phyloP scores from a whole-genome alignment of 2,797 vertebrate genomes.

The Coregonus ussuriensis region DNA sequence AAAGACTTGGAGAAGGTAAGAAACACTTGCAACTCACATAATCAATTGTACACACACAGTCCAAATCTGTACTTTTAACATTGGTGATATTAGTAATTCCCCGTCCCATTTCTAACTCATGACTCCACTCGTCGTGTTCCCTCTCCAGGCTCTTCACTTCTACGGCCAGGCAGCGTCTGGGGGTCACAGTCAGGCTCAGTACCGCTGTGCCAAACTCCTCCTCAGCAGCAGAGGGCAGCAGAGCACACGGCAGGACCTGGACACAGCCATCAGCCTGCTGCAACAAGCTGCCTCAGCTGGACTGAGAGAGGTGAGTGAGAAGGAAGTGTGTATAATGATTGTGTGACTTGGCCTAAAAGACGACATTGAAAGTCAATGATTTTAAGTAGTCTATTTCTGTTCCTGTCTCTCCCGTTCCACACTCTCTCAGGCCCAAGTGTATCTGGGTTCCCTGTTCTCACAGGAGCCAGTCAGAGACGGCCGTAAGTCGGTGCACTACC shows the following conservation, averaged over 20 bases:
- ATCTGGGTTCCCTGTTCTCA: slow-evolving; percentile 84
- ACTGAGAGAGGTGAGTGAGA: slow-evolving; percentile 78
- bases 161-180: slow-evolving; percentile 82
- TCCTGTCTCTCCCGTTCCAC: neutral
- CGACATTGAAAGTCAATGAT: neutral
- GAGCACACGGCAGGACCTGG: slow-evolving; percentile 57
- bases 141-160: slow-evolving; percentile 80
- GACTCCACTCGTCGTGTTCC: neutral
- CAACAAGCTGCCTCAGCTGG: slow-evolving; percentile 80
- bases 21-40: neutral
- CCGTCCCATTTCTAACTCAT: too few relatives aligned
- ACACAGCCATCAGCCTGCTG: slow-evolving; percentile 75
- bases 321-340: neutral
- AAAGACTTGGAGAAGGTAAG: slow-evolving; percentile 81
- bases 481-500: slow-evolving; percentile 78
- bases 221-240: slow-evolving; percentile 68
- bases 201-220: slow-evolving; percentile 84
- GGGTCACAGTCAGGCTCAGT: slow-evolving; percentile 86
- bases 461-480: slow-evolving; percentile 72
- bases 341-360: neutral
- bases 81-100: neutral
- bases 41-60: neutral
- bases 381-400: neutral
- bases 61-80: neutral
- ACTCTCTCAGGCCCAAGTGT: slow-evolving; percentile 84